Conservation (phyloP, 2,797 vertebrate genomes). For the Alauda arvensis region DNA sequence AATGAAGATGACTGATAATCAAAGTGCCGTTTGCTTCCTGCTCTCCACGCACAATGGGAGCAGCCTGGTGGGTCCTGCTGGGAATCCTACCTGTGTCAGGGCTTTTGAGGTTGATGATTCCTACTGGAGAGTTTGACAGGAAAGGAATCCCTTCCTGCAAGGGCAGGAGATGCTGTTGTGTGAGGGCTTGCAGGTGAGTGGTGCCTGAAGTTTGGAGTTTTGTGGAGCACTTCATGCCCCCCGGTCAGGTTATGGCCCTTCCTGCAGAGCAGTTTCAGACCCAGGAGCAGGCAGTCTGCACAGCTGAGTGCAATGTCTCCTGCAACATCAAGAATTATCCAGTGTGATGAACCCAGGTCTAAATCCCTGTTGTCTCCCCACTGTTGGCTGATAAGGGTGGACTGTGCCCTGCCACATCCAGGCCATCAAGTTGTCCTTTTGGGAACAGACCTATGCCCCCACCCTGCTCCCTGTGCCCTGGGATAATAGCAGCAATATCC, state of each 20-base stretch:
- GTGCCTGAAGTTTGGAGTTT: neutral
- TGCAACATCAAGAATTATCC: neutral
- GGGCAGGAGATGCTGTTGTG: neutral
- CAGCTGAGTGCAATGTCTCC: neutral
- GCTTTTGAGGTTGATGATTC: neutral
- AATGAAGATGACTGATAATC: neutral
- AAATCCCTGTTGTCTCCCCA: neutral
- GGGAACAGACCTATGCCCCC: neutral
- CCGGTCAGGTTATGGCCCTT: neutral
- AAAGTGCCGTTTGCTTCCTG: neutral
- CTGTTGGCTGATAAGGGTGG: neutral
- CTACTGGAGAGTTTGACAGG: neutral
- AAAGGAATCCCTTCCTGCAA: neutral
- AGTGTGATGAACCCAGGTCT: neutral
- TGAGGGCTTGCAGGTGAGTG: neutral
- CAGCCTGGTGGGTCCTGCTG: neutral
- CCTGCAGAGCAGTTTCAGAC: neutral
- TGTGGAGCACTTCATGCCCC: neutral
- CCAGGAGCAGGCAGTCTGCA: neutral
- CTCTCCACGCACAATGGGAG: neutral
- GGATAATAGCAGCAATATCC: neutral
- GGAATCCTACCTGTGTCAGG: neutral
- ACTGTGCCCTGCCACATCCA: neutral
- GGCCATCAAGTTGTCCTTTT: rapidly evolving
- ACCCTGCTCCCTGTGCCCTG: neutral